Conservation (phyloP, 2,113 vertebrate species). For the Alligator mississippiensis region DNA sequence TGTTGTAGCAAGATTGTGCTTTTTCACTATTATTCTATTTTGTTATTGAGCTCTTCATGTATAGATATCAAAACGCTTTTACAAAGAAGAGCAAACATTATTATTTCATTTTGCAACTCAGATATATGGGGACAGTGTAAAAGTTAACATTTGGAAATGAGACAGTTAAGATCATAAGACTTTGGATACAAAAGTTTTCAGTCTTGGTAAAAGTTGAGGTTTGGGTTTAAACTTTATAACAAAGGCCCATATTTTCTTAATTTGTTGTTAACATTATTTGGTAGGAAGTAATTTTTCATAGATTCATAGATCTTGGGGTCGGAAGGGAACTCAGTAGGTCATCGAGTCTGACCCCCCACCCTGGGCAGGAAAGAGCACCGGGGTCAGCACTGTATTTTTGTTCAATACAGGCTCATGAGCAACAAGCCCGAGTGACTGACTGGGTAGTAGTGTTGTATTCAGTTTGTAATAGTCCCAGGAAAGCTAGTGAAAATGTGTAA, state of each 20-base stretch:
- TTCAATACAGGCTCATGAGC: no score
- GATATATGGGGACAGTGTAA: neutral
- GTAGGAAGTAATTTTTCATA: neutral
- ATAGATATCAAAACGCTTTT: neutral
- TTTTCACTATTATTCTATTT: neutral
- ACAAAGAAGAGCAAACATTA: neutral
- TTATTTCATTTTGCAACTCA: neutral
- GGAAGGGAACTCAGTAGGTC: no score
- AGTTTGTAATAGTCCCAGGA: no score
- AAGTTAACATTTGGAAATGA: neutral
- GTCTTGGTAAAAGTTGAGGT: neutral
- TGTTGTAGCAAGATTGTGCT: neutral
- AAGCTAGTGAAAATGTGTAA: no score
- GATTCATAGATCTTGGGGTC: neutral
- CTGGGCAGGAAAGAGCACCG: no score
- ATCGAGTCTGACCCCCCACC: no score
- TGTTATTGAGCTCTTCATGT: neutral
- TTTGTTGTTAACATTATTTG: neutral
- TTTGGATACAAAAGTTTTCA: neutral
- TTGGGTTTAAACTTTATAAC: neutral
- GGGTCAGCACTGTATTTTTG: no score
- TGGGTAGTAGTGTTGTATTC: no score
- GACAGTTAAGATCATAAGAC: neutral
- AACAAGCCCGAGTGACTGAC: no score
- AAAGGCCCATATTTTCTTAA: neutral